These are phyloP conservation scores for Arenaria interpres DNA, from an alignment of 2,113 vertebrate species.

Conservation along the genomic window DNA sequence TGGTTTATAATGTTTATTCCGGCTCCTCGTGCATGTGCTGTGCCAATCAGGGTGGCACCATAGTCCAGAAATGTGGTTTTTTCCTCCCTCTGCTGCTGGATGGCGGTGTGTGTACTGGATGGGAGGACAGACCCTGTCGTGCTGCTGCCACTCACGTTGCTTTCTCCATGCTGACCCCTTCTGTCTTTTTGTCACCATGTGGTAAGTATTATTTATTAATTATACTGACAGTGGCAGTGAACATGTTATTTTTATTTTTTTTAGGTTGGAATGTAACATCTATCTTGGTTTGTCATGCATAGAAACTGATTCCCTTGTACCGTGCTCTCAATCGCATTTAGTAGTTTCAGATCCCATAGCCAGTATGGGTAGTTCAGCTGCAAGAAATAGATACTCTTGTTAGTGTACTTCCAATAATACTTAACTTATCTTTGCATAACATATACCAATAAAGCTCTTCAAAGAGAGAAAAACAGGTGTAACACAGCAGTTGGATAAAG, in stretches of 20 bases:
- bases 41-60: neutral
- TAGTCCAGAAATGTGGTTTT: neutral
- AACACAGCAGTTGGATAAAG: neutral
- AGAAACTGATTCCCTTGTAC: neutral
- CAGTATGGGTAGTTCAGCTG: neutral
- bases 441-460: neutral
- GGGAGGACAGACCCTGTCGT: neutral
- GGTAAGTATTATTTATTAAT: conserved; percentile 11
- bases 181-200: rapidly evolving
- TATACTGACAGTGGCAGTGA: neutral
- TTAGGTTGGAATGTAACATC: neutral
- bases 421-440: neutral
- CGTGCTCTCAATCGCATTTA: neutral
- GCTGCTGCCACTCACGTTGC: neutral
- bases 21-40: neutral
- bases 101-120: neutral
- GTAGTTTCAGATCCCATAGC: neutral
- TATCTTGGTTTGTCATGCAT: neutral
- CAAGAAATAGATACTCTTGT: neutral
- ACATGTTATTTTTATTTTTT: neutral
- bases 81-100: neutral
- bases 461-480: neutral
- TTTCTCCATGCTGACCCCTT: neutral
- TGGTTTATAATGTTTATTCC: neutral
- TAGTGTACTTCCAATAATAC: neutral